phyloP scores from a whole-genome alignment of 2,888 invertebrate genomes.

The Cyclophora albipunctata region DNA sequence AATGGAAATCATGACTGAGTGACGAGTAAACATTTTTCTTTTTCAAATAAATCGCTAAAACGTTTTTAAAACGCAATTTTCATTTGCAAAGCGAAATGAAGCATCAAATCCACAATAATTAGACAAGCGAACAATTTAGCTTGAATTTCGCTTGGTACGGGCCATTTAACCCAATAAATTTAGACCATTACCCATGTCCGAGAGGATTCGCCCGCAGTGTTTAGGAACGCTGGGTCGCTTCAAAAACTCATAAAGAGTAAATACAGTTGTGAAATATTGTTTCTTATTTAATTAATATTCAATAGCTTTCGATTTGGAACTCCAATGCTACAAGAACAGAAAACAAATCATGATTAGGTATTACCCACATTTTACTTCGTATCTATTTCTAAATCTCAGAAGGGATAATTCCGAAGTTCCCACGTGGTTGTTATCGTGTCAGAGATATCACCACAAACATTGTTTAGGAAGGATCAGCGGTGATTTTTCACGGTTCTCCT shows the following conservation, averaged over 20 bases:
- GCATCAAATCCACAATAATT: slow-evolving; percentile 63
- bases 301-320: slow-evolving; percentile 27
- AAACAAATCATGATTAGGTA: too few relatives aligned
- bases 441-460: too few relatives aligned
- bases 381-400: too few relatives aligned
- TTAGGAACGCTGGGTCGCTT: slow-evolving; percentile 54
- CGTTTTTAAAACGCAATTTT: slow-evolving; percentile 27
- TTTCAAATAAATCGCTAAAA: slow-evolving; percentile 22
- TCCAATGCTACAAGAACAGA: slow-evolving; percentile 4
- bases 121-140: slow-evolving; percentile 63
- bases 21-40: background rate
- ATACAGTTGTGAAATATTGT: slow-evolving; percentile 53
- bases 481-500: too few relatives aligned
- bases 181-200: slow-evolving; percentile 67
- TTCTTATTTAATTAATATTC: slow-evolving; percentile 49
- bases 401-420: too few relatives aligned
- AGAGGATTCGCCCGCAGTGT: slow-evolving; percentile 49
- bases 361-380: too few relatives aligned
- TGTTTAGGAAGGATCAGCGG: too few relatives aligned
- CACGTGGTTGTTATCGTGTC: too few relatives aligned
- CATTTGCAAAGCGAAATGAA: slow-evolving; percentile 48
- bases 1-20: too few relatives aligned
- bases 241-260: slow-evolving; percentile 53
- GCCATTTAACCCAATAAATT: slow-evolving; percentile 71
- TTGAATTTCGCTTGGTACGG: slow-evolving; percentile 55